Percentiles rank a stretch among this genome's conserved stretches.
Conservation (phyloP, 2,797 vertebrate genomes). For the Chanos chanos region DNA sequence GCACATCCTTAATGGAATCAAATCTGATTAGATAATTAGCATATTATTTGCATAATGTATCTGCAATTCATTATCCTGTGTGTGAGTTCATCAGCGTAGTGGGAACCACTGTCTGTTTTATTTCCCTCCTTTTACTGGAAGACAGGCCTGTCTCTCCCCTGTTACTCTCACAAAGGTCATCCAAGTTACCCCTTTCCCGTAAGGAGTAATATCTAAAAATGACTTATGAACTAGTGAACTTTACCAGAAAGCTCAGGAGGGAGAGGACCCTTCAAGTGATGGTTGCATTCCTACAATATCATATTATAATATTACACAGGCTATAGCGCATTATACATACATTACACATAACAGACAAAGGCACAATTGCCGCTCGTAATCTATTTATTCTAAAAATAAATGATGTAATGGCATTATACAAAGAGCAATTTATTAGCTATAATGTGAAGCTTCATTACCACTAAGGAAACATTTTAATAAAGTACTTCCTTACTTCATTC, state of each 20-base stretch:
- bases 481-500: no score
- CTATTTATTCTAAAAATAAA: no score
- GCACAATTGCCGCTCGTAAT: no score
- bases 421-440: no score
- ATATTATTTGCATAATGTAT: slow-evolving; percentile 62
- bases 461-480: no score
- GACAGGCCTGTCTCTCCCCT: slow-evolving; percentile 15
- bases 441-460: no score
- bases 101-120: slow-evolving; percentile 25
- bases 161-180: slow-evolving; percentile 19
- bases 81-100: slow-evolving; percentile 55
- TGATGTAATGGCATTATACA: no score
- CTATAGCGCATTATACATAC: no score
- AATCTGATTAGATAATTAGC: slow-evolving; percentile 67
- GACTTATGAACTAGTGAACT: not conserved
- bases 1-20: slow-evolving; percentile 61
- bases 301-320: no score
- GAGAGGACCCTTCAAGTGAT: no score
- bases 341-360: no score
- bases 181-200: slow-evolving; percentile 16
- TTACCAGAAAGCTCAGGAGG: slow-evolving; percentile 7
- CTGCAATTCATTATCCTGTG: slow-evolving; percentile 60
- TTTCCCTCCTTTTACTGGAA: slow-evolving; percentile 24
- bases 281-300: no score
- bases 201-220: slow-evolving; percentile 30